Conservation (phyloP, 2,113 vertebrate genomes). For the Physeter macrocephalus region DNA sequence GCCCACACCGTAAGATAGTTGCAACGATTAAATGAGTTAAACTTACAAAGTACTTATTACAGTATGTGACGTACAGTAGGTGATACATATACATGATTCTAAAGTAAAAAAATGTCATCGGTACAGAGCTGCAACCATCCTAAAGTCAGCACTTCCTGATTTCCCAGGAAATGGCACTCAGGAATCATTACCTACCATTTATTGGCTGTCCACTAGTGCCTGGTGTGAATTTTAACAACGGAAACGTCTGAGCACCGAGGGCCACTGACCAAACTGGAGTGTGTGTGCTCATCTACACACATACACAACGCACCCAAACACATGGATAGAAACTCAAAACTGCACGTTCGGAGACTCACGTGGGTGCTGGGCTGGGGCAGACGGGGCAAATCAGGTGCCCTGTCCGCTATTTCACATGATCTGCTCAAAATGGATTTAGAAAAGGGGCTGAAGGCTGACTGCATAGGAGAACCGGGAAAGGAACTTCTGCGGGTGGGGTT, state of each 20-base stretch:
- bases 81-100: too few species aligned
- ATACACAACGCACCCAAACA: too few species aligned
- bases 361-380: neutral
- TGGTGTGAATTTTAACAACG: neutral
- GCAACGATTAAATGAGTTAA: neutral
- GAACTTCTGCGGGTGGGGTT: neutral
- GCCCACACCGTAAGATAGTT: neutral
- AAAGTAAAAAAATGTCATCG: neutral
- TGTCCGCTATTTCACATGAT: neutral
- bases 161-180: neutral
- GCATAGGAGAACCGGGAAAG: neutral
- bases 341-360: neutral
- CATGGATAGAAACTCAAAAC: neutral
- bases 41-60: neutral
- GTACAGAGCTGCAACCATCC: neutral
- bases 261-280: neutral
- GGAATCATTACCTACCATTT: neutral
- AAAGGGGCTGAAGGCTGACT: neutral
- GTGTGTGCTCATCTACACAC: neutral
- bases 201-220: neutral
- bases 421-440: neutral
- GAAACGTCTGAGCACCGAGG: neutral
- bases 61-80: neutral
- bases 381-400: neutral
- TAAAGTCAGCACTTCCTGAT: neutral